phyloP scores from a whole-genome alignment of 2,113 vertebrate genomes.

The Sitta europaea region DNA sequence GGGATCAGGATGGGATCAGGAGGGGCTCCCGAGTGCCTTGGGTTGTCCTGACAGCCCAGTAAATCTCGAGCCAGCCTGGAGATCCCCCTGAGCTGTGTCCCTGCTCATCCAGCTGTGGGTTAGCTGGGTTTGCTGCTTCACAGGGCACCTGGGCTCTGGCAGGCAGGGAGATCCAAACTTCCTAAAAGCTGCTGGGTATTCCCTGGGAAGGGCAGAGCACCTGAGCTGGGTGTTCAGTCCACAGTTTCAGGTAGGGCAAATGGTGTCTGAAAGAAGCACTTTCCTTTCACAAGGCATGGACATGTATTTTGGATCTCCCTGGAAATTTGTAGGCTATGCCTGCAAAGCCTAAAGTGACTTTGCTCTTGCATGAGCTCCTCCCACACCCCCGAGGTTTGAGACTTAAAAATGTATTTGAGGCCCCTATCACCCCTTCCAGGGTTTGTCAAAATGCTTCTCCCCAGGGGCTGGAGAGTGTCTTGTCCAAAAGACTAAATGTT shows the following conservation, averaged over 20 bases:
- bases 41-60: constrained; percentile 28
- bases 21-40: constrained; percentile 2
- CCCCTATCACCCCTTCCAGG: not conserved
- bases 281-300: not conserved
- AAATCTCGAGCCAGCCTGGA: constrained; percentile 12
- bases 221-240: not conserved
- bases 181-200: not conserved
- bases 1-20: constrained; percentile 51
- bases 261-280: not conserved
- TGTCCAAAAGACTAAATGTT: constrained; percentile 16
- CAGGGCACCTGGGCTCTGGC: not conserved
- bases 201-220: not conserved
- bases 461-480: not conserved
- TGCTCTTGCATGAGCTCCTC: not conserved
- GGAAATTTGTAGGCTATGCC: not conserved
- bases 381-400: rapidly evolving
- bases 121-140: not conserved
- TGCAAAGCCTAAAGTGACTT: not conserved
- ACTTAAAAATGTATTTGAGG: not conserved
- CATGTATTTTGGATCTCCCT: not conserved
- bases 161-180: not conserved
- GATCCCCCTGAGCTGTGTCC: not conserved
- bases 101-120: not conserved
- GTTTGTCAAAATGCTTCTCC: not conserved
- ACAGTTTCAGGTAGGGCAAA: not conserved